Percentiles rank a stretch among this genome's conserved stretches.
Evolutionary conservation across 92 coral and sea anemone genomes (phyloP).

Genomic region (Epizoanthus scotinus): DNA sequence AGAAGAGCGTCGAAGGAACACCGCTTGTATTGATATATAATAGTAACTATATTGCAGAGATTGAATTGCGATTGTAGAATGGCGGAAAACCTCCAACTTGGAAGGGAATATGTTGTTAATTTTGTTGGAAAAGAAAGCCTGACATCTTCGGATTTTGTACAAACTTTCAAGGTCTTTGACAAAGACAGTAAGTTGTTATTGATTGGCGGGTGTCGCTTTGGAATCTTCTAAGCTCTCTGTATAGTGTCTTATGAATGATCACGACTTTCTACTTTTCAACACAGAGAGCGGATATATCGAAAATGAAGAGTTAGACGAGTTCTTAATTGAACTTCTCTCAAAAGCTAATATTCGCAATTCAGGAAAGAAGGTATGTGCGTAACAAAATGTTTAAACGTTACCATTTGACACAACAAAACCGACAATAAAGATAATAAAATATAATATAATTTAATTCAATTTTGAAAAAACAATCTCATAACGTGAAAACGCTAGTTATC

Average conservation of each 20-base stretch:
- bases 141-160: slow-evolving; percentile 30
- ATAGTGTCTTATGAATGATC: not conserved
- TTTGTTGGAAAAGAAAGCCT: slow-evolving; percentile 32
- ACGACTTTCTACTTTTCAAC: not conserved
- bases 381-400: too few relatives aligned
- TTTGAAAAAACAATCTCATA: not conserved
- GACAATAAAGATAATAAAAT: not conserved
- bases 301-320: slow-evolving; percentile 35
- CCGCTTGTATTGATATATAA: not conserved
- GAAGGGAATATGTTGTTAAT: slow-evolving; percentile 23
- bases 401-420: too few relatives aligned
- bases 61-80: not conserved
- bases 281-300: slow-evolving; percentile 37
- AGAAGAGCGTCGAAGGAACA: not conserved
- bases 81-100: slow-evolving; percentile 31
- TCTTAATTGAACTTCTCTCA: slow-evolving; percentile 24
- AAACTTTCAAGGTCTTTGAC: slow-evolving; percentile 22
- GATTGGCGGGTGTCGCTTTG: too few relatives aligned
- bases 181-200: slow-evolving; percentile 39
- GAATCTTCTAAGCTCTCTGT: not conserved
- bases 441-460: too few relatives aligned
- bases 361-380: slow-evolving; percentile 8
- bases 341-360: not conserved
- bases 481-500: not conserved
- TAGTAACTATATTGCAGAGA: not conserved